Evolutionary conservation across 2,113 vertebrate species (phyloP), one percentile per base, ranked within the genome.

Genomic region (Ariopsis seemanni): DNA sequence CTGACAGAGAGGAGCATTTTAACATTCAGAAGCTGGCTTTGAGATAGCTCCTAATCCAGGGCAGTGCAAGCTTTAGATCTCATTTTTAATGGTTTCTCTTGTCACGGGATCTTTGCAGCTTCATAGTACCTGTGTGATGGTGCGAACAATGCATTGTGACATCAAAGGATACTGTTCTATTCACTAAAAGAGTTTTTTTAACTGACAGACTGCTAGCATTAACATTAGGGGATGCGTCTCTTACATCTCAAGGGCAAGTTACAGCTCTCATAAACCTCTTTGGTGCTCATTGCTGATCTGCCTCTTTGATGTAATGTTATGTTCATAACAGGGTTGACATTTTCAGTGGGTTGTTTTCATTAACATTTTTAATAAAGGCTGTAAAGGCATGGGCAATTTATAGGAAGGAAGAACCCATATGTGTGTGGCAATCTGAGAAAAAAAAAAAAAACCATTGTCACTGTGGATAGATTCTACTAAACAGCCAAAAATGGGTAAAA

Each of bases 21-120:
- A 22, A 50, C 9, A 75, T 22, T 75, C 20, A 7, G 15, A 48
- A 18, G 18, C 25, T 25, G 27, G 15, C 30, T 52, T 92, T 52
- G 53, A 79, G 83, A 80, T 89, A 89, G 87, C 91, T 90, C 91
- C 93, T 91, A 90, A 91, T 69, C 67, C 88, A 87, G 78, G 82
- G 83, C 88, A 30, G 86, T 77, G 22, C 5, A 85, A 86, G 77
- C 82, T 84, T 80, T 83, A 86, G 58, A 86, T 89, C 80, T 88
- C 80, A 69, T 63, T 89, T 42, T 89, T 91, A 86, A 62, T 89
- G 86, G 83, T 90, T 91, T 83, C 42, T 81, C 84, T 88, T 60
- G 84, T 87, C 86, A 82, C 20, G 27, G 57, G 63, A n/a, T 58
- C 87, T 80, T 63, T 57, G 62, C 58, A 78, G 50, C 50, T 60